Evolutionary conservation across 2,797 vertebrate species (phyloP), one percentile per base, ranked within the genome.

Genomic region (Delichon dasypus): DNA sequence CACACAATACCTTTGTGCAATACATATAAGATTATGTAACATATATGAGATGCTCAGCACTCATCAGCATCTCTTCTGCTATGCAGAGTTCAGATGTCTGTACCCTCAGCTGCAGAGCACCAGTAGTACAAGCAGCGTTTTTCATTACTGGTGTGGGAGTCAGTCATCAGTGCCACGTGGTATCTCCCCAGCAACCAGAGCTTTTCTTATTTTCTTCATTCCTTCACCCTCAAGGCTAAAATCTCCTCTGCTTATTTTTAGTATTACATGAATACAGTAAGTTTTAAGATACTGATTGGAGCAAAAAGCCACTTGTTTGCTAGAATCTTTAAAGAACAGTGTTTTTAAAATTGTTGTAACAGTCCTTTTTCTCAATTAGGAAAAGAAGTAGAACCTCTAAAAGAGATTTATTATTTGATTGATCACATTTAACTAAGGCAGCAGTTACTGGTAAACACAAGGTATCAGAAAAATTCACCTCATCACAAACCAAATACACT

Each of bases 331-430:
- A 93, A 96, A 93, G 53, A 75, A 94, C 83, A 89, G 65, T 91
- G 62, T 96, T 82, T 94, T 50, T 95, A 88, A 88, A 94, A 93
- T 38, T 96, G 65, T 93, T 94, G 60, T 80, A 97, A 93, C 53
- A 79, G 87, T 90, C 85, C 79, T 94, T 40, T 95, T 97, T 96
- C 96, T 97, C 89, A 88, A 61, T 90, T 87, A 93, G 40, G 65
- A 88, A 65, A 57, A 78, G 71, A 87, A 21, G 26, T 50, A 89
- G 65, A 93, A 53, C n/a, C 23, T 50, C 84, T 96, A 71, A 76
- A 96, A 96, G 76, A 75, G 62, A 84, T 85, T 97, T 92, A 70
- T 60, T 53, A 7, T 90, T 96, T 97, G 91, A 96, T 96, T 94
- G 93, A 95, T 96, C 55, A 29, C 68, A 50, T 93, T 96, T 97